These are phyloP conservation scores for Thomomys bottae DNA, from an alignment of 2,113 vertebrate species.

Conservation along the genomic window DNA sequence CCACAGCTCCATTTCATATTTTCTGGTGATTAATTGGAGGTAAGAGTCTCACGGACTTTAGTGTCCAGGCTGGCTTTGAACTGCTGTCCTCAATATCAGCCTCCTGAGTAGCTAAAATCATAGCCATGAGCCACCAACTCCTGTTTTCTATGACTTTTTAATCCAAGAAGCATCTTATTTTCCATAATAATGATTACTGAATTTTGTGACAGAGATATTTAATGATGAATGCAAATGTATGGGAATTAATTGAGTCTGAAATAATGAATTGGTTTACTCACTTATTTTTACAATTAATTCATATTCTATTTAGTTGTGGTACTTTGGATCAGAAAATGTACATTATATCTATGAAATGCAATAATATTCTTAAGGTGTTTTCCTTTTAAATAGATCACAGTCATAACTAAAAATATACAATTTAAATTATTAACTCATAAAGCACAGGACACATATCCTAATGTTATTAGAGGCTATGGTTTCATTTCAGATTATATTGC, in stretches of 20 bases:
- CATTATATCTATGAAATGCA: neutral
- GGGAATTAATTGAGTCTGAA: neutral
- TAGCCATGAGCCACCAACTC: too few species aligned
- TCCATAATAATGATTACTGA: neutral
- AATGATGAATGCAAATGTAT: neutral
- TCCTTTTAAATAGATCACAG: neutral
- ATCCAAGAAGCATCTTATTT: neutral
- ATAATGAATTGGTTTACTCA: neutral
- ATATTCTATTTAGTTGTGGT: neutral
- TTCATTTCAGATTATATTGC: neutral
- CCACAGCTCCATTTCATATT: too few species aligned
- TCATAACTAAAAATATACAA: neutral
- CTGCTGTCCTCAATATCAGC: too few species aligned
- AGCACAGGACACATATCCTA: neutral
- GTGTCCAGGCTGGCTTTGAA: too few species aligned
- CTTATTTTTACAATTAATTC: neutral
- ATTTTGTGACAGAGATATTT: constrained; percentile 12
- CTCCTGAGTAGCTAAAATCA: too few species aligned
- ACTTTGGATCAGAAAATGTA: neutral
- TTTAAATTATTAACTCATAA: neutral
- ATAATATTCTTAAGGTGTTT: neutral
- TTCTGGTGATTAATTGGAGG: too few species aligned
- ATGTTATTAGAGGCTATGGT: neutral
- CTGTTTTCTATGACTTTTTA: constrained; percentile 58
- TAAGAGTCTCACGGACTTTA: too few species aligned